Evolutionary conservation across 53 echinoderm and acorn worm genomes (phyloP).

Genomic region (Holothuria scabra): DNA sequence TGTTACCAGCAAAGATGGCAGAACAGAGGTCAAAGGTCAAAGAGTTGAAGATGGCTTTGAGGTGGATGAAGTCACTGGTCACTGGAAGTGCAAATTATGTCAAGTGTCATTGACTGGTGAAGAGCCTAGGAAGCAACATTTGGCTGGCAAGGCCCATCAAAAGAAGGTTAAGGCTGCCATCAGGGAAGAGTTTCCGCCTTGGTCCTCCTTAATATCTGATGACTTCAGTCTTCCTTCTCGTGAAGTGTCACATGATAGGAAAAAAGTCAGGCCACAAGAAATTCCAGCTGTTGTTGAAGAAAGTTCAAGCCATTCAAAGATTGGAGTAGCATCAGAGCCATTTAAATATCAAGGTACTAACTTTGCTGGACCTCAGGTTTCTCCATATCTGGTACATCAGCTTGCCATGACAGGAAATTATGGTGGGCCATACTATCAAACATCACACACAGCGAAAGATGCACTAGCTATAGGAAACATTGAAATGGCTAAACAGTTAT

Average conservation of each 20-base stretch:
- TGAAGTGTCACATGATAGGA: too few relatives aligned
- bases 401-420: neutral
- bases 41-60: neutral
- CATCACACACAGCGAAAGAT: neutral
- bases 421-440: neutral
- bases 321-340: neutral
- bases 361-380: neutral
- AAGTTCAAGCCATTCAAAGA: too few relatives aligned
- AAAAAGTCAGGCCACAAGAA: too few relatives aligned
- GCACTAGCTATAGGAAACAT: neutral
- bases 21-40: neutral
- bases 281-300: too few relatives aligned
- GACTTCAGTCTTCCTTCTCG: too few relatives aligned
- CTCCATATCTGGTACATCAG: neutral
- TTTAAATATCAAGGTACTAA: neutral
- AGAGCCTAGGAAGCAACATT: neutral
- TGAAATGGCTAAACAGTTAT: neutral
- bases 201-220: too few relatives aligned
- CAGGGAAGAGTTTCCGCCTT: too few relatives aligned
- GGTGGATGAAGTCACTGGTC: neutral
- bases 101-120: neutral
- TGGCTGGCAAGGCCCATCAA: constrained; percentile 14
- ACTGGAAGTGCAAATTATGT: neutral
- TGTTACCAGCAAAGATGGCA: neutral
- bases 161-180: neutral